Evolutionary conservation across 2,113 vertebrate genomes (phyloP).

Genomic region (Tursiops truncatus): DNA sequence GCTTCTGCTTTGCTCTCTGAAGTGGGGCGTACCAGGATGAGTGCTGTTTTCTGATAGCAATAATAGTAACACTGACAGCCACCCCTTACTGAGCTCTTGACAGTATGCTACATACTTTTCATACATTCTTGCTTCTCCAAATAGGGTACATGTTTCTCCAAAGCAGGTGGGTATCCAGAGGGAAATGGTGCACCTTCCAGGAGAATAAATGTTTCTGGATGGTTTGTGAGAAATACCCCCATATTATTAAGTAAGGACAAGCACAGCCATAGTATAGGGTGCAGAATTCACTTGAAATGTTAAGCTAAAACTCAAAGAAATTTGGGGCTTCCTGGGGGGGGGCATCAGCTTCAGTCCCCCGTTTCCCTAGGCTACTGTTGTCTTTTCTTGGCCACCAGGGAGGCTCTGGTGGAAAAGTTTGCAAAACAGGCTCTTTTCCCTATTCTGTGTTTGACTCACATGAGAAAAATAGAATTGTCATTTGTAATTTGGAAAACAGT

Average conservation of each 20-base stretch:
- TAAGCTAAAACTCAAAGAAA: not conserved
- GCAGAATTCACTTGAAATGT: not conserved
- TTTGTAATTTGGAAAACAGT: slow-evolving; percentile 34
- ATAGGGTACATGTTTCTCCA: not conserved
- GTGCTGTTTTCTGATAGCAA: not conserved
- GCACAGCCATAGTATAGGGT: not conserved
- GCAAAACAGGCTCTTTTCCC: not conserved
- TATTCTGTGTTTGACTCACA: not conserved
- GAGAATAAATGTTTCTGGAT: not conserved
- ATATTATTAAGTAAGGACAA: not conserved
- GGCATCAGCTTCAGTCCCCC: not conserved
- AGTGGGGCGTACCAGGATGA: not conserved
- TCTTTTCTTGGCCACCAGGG: not conserved
- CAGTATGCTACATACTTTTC: not conserved
- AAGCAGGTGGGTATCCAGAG: not conserved
- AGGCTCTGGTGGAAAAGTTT: not conserved
- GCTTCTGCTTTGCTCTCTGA: not conserved
- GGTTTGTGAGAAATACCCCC: not conserved
- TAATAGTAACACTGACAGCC: not conserved
- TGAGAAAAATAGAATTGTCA: not conserved
- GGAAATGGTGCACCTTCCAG: not conserved
- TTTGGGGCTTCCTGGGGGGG: not conserved
- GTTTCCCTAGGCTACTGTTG: not conserved
- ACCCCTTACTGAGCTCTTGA: not conserved
- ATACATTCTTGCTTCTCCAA: not conserved